Conservation (phyloP, 2,888 invertebrate genomes). For the Podabrus alpinus region DNA sequence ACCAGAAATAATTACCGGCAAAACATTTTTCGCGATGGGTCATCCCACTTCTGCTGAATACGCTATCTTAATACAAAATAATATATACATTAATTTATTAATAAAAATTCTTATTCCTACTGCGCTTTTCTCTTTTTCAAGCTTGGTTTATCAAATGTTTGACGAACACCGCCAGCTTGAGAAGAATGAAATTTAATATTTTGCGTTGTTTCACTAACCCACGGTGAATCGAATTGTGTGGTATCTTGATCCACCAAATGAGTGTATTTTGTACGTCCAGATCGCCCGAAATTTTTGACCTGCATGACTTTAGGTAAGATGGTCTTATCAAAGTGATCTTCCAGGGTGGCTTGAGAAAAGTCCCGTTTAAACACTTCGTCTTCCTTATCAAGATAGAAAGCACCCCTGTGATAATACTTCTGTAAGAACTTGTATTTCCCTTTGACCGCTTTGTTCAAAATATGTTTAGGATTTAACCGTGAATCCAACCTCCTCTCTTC, state of each 20-base stretch:
- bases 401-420: conserved; percentile 99
- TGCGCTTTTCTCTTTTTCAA: conserved; percentile 60
- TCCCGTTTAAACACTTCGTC: conserved; percentile 90
- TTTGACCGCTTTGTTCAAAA: conserved; percentile 93
- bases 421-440: conserved; percentile 99
- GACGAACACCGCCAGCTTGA: conserved; percentile 92
- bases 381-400: conserved; percentile 95
- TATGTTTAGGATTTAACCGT: conserved; percentile 85
- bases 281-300: conserved; percentile 99
- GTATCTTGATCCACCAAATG: conserved; percentile 99
- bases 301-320: conserved; percentile 99
- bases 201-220: conserved; percentile 90
- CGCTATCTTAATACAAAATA: not conserved
- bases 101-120: not conserved
- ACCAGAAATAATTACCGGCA: too few relatives aligned
- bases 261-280: conserved; percentile 98
- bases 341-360: conserved; percentile 93
- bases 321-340: conserved; percentile 99
- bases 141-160: conserved; percentile 87
- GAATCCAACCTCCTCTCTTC: conserved; percentile 92
- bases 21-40: not conserved
- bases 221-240: conserved; percentile 96
- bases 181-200: conserved; percentile 85
- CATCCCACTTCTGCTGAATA: not conserved
- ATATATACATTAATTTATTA: not conserved